Base-by-base conservation (phyloP, 2,888 invertebrate species). In the Caenorhabditis panamensis region DNA sequence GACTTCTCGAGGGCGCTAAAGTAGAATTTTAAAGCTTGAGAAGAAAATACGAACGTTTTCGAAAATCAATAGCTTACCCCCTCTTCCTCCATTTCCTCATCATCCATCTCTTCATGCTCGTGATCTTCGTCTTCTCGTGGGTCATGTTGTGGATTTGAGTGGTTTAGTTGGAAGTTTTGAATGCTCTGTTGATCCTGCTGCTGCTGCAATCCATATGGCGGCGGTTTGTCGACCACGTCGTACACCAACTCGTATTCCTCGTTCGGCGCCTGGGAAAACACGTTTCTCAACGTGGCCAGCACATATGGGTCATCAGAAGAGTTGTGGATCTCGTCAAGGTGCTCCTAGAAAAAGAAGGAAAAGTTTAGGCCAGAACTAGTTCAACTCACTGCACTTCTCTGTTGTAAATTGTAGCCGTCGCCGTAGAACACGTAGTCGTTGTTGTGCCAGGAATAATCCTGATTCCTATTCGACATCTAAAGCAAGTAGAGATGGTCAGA, bases 261-360 rank as follows among this genome's bases (percentile, higher is more conserved):
- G 36, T 16, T 54, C 26, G 61, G 36, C 20, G 0, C 6, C 18
- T 62, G 54, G 0, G 61, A 28, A 37, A 73, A 73, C 41, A 76
- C 67, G 28, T 76, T 76, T 67, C 75, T 47, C 67, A 76, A 54
- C 26, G 75, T 67, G 13, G 75, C 54, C 8, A 76, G 26, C 53
- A 76, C 75, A 31, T 67, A 67, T 1, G 75, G 67, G 0, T 64
- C 37, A 0, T 59, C 58, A 0, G 20, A 16, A 9, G n/a, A n/a
- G n/a, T 24, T 13, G 5, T 18, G 51, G 49, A 49, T 31, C 8
- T n/a, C 20, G 5, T 6, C n/a, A 1, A 16, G 28, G 4, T 28
- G 28, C 13, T 56, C 56, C 56, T 56, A 18, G 9, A 31, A 31
- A 6, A 6, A 4, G 9, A 31, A 31, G 4, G 4, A 18, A 28